Evolutionary conservation across 1,140 invertebrate species (phyloP).

Genomic region (Drosophila teissieri): DNA sequence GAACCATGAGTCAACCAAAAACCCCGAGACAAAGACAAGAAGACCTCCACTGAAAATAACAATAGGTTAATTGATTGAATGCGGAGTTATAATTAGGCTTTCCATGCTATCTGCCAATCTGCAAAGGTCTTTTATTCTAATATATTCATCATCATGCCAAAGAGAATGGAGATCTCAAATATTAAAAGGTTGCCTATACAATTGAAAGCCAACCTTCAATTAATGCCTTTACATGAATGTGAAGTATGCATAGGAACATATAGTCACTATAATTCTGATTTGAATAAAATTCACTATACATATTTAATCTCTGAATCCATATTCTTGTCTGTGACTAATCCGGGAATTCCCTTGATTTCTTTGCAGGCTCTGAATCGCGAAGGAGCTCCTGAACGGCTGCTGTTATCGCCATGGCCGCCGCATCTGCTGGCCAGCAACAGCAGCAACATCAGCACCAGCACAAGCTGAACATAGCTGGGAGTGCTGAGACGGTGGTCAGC

Average conservation of each 20-base stretch:
- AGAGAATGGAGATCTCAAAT: not conserved
- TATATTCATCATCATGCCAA: too few species aligned
- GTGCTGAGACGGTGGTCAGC: slow-evolving; percentile 57
- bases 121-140: too few species aligned
- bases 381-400: slow-evolving; percentile 59
- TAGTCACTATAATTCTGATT: too few species aligned
- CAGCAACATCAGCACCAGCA: slow-evolving; percentile 71
- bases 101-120: too few species aligned
- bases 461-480: slow-evolving; percentile 71
- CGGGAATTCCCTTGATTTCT: not conserved
- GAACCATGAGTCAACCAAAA: slow-evolving; percentile 19
- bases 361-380: slow-evolving; percentile 60
- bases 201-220: too few species aligned
- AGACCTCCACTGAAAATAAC: not conserved
- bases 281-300: not conserved
- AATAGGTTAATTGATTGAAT: not conserved
- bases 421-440: slow-evolving; percentile 81
- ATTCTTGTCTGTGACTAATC: slow-evolving; percentile 8
- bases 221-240: too few species aligned
- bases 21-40: slow-evolving; percentile 5
- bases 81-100: too few species aligned
- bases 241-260: too few species aligned
- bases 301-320: not conserved
- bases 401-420: slow-evolving; percentile 78
- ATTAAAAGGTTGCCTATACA: too few species aligned